A percentile compares a stretch with the other conserved stretches of the same genome.
Conservation (phyloP, 2,797 vertebrate species). For the Eulemur mongoz region DNA sequence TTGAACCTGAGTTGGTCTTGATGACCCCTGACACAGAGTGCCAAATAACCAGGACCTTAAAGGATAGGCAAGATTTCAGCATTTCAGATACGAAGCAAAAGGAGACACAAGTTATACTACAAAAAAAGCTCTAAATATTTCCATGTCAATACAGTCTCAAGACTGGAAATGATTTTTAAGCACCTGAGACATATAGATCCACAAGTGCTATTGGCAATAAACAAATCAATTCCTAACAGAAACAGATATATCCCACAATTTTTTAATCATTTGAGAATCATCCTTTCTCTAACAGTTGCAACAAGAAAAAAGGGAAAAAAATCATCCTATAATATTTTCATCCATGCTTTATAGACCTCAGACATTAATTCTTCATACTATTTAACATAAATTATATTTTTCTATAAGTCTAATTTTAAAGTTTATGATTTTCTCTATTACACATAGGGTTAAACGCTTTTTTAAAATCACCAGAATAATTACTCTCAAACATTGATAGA, state of each 20-base stretch:
- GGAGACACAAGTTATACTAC: neutral
- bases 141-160: neutral
- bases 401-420: neutral
- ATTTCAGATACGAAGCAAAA: neutral
- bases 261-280: too few species aligned
- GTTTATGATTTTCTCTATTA: neutral
- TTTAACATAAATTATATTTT: neutral
- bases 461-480: neutral
- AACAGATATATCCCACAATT: neutral
- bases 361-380: neutral
- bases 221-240: neutral
- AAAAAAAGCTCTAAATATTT: neutral
- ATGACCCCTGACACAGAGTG: too few species aligned
- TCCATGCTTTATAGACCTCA: neutral
- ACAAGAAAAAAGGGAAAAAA: neutral
- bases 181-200: neutral
- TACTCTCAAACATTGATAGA: neutral
- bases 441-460: neutral
- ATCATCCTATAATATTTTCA: neutral
- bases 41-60: neutral
- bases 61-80: neutral
- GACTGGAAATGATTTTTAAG: neutral
- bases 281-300: too few species aligned
- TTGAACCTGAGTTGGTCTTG: neutral
- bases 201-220: neutral